Conservation (phyloP, 2,797 vertebrate species). For the Graptemys geographica region DNA sequence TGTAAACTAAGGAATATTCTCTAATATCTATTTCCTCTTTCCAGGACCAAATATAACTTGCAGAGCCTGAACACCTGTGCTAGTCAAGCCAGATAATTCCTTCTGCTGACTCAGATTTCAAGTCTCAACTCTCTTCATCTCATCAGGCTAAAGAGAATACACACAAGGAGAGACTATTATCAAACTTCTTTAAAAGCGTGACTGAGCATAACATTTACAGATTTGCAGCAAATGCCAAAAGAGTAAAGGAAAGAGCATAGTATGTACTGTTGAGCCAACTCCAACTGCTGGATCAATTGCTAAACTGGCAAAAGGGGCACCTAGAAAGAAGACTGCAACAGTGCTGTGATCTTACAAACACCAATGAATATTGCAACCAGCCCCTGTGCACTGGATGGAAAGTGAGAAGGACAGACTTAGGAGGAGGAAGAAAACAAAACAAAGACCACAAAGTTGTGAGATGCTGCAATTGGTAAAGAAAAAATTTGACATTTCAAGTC, state of each 20-base stretch:
- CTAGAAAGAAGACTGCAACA: neutral
- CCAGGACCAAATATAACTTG: constrained; percentile 15
- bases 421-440: fast-evolving
- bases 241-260: neutral
- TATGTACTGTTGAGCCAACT: neutral
- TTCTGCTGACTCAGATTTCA: constrained; percentile 34
- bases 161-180: neutral
- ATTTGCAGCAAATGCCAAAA: neutral
- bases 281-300: neutral
- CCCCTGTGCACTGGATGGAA: neutral
- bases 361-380: neutral
- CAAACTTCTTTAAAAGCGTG: neutral
- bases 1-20: neutral
- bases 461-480: neutral
- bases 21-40: neutral
- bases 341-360: neutral
- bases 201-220: neutral
- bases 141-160: neutral
- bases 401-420: neutral
- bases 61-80: constrained; percentile 8
- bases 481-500: neutral
- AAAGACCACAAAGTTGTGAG: neutral
- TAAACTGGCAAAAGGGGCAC: neutral
- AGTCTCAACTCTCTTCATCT: constrained; percentile 1
- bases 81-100: constrained; percentile 19